Base-by-base conservation (phyloP, 2,888 invertebrate genomes). In the Andrena fulva region DNA sequence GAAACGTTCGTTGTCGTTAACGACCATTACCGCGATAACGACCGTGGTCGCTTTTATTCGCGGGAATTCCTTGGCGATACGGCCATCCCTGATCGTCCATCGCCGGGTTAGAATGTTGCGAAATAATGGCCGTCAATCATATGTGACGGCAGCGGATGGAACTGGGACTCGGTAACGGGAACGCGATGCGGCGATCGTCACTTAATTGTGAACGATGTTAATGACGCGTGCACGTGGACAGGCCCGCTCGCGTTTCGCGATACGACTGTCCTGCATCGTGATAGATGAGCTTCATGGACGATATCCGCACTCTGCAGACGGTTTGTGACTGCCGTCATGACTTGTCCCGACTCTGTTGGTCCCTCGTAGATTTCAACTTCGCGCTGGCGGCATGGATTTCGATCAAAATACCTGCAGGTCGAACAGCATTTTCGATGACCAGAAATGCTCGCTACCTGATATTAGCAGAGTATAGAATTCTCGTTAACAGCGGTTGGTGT, bases 161-260 rank as follows among this genome's bases (percentile, higher is more conserved):
- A 76, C 50, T 54, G 12, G 48, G 60, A 42, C 67, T 31, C 59
- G 70, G 62, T 77, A 42, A 42, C 42, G 42, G 42, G 42, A 2
- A 42, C 42, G 42, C 42, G 42, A 76, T 42, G 52, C 29, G 35
- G n/a, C 50, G 78, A 78, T 70, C 77, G 73, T 77, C 74, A 50
- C 68, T 82, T 84, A 71, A 86, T 80, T 50, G 86, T 68, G 62
- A 85, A 75, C 74, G 77, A 75, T 85, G 86, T 81, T 86, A 86
- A 86, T 77, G 85, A 85, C 79, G 75, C 74, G 77, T 69, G 77
- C 70, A 69, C 68, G 69, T n/a, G 76, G 59, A 80, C 63, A 59
- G 52, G 16, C 12, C 29, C 63, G 71, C 67, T 70, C 60, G 60
- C 63, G 79, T 68, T 79, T 67, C 27, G 35, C 80, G 76, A 84